Conservation (phyloP, 2,888 invertebrate genomes). For the Trachelus stipa region DNA sequence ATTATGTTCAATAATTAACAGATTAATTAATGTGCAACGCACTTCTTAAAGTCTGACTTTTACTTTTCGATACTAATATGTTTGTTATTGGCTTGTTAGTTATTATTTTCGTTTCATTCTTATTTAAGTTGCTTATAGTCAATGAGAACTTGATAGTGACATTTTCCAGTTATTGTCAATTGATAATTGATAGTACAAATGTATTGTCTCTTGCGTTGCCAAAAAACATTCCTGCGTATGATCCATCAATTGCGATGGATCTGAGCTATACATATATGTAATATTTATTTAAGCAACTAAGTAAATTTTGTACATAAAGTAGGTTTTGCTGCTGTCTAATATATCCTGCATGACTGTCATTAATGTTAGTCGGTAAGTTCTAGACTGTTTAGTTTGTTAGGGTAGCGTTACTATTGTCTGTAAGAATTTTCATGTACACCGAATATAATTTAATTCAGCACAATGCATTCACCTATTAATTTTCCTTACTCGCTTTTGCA, state of each 20-base stretch:
- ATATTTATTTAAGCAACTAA: neutral
- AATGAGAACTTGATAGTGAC: neutral
- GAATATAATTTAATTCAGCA: neutral
- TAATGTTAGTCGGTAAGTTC: neutral
- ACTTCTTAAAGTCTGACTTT: neutral
- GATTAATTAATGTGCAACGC: neutral
- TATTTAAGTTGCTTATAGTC: neutral
- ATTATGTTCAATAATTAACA: neutral
- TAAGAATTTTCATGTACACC: neutral
- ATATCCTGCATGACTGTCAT: neutral
- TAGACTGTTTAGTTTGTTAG: neutral
- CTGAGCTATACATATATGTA: neutral
- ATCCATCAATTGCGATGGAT: neutral
- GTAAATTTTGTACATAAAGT: neutral
- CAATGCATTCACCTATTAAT: conserved; percentile 4
- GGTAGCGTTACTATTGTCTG: neutral
- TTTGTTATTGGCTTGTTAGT: conserved; percentile 2
- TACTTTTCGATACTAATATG: conserved; percentile 12
- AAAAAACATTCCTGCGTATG: neutral
- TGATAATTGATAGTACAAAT: neutral
- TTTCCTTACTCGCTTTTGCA: conserved; percentile 18
- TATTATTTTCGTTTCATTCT: conserved; percentile 14
- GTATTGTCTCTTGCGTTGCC: neutral
- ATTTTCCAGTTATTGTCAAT: neutral
- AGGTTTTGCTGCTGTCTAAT: neutral